phyloP scores from a whole-genome alignment of 2,797 vertebrate genomes.

The Sciurus vulgaris region DNA sequence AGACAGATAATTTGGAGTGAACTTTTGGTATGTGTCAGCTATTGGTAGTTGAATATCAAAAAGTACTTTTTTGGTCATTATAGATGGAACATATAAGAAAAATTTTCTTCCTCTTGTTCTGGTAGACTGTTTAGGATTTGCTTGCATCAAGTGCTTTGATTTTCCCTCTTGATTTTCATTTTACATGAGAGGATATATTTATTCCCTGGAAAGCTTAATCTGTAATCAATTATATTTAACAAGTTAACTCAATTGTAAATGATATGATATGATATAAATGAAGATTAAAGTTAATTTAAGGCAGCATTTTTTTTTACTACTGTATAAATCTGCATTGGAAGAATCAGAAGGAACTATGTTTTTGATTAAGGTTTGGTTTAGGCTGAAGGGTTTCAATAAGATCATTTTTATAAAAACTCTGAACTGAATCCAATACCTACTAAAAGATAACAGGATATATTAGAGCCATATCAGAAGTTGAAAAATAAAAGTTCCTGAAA shows the following conservation, averaged over 20 bases:
- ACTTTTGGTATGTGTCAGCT: not conserved
- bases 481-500: conserved; percentile 69
- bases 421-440: conserved; percentile 85
- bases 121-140: conserved; percentile 56
- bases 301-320: conserved; percentile 88
- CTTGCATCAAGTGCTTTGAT: conserved; percentile 75
- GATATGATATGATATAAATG: conserved; percentile 87
- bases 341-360: conserved; percentile 86
- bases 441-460: conserved; percentile 87
- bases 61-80: conserved; percentile 39
- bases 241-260: conserved; percentile 89
- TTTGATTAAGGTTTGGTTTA: conserved; percentile 89
- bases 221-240: conserved; percentile 88
- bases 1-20: not conserved
- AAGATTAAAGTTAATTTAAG: conserved; percentile 89
- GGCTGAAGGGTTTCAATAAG: conserved; percentile 83
- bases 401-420: conserved; percentile 79
- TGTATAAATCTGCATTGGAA: conserved; percentile 87
- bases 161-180: conserved; percentile 74
- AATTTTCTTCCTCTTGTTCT: conserved; percentile 1
- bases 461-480: conserved; percentile 83
- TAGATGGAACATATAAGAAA: not conserved
- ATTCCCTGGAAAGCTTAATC: conserved; percentile 81
- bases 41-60: not conserved
- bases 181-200: conserved; percentile 80